Evolutionary conservation across 2,113 vertebrate genomes (phyloP), one percentile per base, ranked within the genome.

Genomic region (Gymnorhina tibicen): DNA sequence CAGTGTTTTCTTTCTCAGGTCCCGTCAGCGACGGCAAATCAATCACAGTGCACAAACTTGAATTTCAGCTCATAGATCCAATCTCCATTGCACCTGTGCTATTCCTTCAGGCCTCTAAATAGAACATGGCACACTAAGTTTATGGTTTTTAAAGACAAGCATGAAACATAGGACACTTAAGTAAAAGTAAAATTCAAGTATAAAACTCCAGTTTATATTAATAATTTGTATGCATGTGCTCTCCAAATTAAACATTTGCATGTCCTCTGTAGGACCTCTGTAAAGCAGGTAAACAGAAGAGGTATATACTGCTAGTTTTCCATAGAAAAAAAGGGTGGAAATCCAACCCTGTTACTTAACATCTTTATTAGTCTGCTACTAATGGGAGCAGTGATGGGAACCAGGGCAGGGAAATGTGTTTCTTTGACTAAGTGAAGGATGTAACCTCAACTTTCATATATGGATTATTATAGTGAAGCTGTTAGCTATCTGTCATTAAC

Each of bases 401-500:
- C 56, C 5, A 1, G 64, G 76, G 77, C 5, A 37, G 79, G 47
- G 91, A 80, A 82, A 80, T 63, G 46, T 63, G 19, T 92, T 90
- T 93, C 78, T 86, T 64, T 92, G 82, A 70, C 93, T 95, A 90
- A 92, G 76, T 59, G 64, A 72, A 87, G 75, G 74, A 75, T 46
- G 46, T 87, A 92, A 91, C 85, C 88, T 94, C 92, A 91, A 19
- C 86, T 87, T 95, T 94, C 80, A 89, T 85, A 20, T 68, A 77
- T 72, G 41, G 72, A 46, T 88, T 78, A 96, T 86, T 93, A 93
- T 16, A 87, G 80, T 76, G 69, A 91, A 84, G 91, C 60, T 91
- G 49, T 95, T 91, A 88, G 76, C 56, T 78, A 32, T 95, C 91
- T 95, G 83, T 93, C 95, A 96, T 92, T 92, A 95, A 81, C 68